Evolutionary conservation across 2,113 vertebrate species (phyloP), one percentile per base, ranked within the genome.

Genomic region (Grallaria varia): DNA sequence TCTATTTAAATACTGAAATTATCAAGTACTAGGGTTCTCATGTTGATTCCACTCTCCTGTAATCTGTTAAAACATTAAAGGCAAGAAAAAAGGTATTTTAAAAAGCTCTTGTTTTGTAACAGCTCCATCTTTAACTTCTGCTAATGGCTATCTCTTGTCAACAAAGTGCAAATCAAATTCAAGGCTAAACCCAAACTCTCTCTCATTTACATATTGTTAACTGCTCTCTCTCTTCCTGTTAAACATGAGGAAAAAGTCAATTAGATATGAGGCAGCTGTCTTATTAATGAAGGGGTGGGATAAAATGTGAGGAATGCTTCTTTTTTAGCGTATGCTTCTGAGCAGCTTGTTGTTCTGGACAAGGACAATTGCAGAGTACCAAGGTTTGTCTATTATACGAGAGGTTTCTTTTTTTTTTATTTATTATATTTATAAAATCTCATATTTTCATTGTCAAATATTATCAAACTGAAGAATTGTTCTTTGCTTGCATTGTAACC

Each of bases 141-240:
- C 71, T 92, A 96, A 95, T 87, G 87, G 81, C 72, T 66, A 87
- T 90, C 95, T 95, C 85, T 91, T 96, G 88, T 94, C 93, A 93
- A 89, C 86, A 97, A 81, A 96, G 87, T 77, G 91, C 85, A 96
- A 96, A 96, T 96, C 80, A 85, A 58, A 94, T 97, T 79, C 59
- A 84, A 84, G 89, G 86, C 73, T 77, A 87, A 93, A 91, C 63
- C 59, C 71, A 88, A 95, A 97, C 58, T 86, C 73, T 85, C 73
- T 85, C 83, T 94, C 47, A 93, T 97, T 95, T 96, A 80, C 96
- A 91, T 96, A 83, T 35, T 85, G 85, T 92, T 96, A 96, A 93
- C 85, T 94, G 86, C 88, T 91, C 93, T 96, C 93, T 90, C 95
- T 97, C 80, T 96, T 95, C 87, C 87, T 94, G 89, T 96, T 96